Evolutionary conservation across 2,113 vertebrate genomes (phyloP), one percentile per base, ranked within the genome.

Genomic region (Erythrocercus mccallii): DNA sequence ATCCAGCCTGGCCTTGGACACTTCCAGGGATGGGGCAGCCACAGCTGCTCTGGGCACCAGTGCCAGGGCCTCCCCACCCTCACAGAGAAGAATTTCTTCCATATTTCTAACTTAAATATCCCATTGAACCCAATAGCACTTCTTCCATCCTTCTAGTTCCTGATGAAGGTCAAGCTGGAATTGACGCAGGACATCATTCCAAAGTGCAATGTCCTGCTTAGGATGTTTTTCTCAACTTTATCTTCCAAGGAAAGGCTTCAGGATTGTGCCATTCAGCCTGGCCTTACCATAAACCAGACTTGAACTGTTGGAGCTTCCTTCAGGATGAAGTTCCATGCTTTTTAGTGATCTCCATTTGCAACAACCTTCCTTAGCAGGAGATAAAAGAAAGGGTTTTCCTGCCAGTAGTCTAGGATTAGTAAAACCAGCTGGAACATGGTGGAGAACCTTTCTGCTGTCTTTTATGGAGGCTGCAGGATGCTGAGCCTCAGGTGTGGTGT

Each of bases 1-100:
- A 0, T 60, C 38, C 53, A 68, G 0, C 21, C 25, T 23, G 25
- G 3, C 18, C 70, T 76, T 19, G 62, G 15, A 14, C 62, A 20
- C 9, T 48, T 1, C 14, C 47, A 82, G 40, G 78, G 21, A 7
- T 19, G 40, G 30, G 2, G 12, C 15, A 61, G 47, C 30, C 12
- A 40, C 28, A 62, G 16, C 65, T 71, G 2, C 24, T 35, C 25
- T 64, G 40, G 25, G 16, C 16, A 62, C 0, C 21, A 62, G 65
- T 70, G 20, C 40, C 48, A 62, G 30, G 33, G 30, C 57, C 30
- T 80, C 9, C 0, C 0, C 13, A 0, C 11, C 24, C 11, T 71
- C 16, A 1, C 10, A 23, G 30, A 18, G 5, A 47, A 76, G 20
- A 11, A 54, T 47, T 82, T 33, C 15, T 70, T 62, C 25, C 31